Conservation (phyloP, 2,113 vertebrate genomes). For the Misgurnus anguillicaudatus region DNA sequence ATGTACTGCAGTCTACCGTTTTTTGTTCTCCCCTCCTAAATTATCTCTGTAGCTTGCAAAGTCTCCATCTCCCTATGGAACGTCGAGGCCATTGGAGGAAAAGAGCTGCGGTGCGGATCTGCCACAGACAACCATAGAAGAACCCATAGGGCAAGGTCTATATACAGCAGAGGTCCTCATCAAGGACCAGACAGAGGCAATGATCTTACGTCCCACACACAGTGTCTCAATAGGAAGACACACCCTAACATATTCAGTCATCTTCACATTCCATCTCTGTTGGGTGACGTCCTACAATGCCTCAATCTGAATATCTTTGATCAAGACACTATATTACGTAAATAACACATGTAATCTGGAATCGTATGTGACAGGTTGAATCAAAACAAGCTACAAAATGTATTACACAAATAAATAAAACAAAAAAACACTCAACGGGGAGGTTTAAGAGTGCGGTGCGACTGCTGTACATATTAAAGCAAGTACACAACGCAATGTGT, state of each 20-base stretch:
- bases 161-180: conserved; percentile 29
- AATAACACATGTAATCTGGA: too few relatives aligned
- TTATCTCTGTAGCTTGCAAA: conserved; percentile 17
- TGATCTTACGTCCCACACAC: conserved; percentile 21
- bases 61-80: conserved; percentile 3
- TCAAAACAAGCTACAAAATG: background rate
- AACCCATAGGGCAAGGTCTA: conserved; percentile 9
- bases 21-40: background rate
- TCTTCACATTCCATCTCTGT: conserved; percentile 23
- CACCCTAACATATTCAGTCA: conserved; percentile 1
- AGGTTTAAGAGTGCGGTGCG: background rate
- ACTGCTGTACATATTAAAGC: conserved; percentile 14
- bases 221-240: conserved; percentile 22
- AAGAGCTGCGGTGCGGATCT: background rate
- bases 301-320: background rate
- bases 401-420: too few relatives aligned
- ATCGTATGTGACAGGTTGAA: background rate
- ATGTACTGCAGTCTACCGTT: background rate
- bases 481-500: background rate
- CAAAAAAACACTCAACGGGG: too few relatives aligned
- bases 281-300: background rate
- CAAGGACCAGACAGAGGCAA: conserved; percentile 9
- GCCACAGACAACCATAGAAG: background rate
- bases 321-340: too few relatives aligned
- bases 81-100: background rate